Base-by-base conservation (phyloP, 2,888 invertebrate species). In the Lagria hirta region DNA sequence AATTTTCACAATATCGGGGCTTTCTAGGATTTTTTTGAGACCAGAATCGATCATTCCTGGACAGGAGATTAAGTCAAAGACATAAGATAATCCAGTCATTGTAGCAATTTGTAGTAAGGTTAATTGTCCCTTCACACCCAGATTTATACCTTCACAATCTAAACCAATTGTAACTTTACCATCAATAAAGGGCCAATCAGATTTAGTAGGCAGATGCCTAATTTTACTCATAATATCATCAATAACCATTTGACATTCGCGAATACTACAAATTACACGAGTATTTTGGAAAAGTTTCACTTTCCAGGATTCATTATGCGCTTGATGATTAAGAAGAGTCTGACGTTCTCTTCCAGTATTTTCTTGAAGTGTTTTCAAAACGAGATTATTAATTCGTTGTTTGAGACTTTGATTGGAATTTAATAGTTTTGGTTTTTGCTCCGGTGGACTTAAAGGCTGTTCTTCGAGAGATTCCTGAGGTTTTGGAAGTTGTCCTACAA, bases 61-160 rank as follows among this genome's bases (percentile, higher is more conserved):
- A 62, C 89, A 88, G 6, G 89, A 83, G 64, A 91, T 80, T 52
- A 94, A 80, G 73, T 95, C 95, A 66, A 94, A 88, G 56, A 94
- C 82, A 67, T 85, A 94, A 3, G 89, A 85, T 67, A 85, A 86
- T 21, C 92, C 91, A 36, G 81, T 79, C 63, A 83, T 79, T 1
- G 90, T 88, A 7, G 89, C 92, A 57, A 91, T 82, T 69, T 90
- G 89, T 66, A 94, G 81, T 32, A 95, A 73, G 2, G 94, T 93
- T 47, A 95, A 75, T 57, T 89, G 87, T 10, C 94, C 94, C 67
- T 90, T 91, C 1, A 85, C 75, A 12, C 95, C 95, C 47, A 95
- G 76, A 72, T 93, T 94, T 36, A 95, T 88, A 8, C 95, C 93
- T 74, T 96, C 95, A 60, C 92, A 92, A 68, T 95, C 95, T 62